phyloP scores from a whole-genome alignment of 2,113 vertebrate species.

The Verasper variegatus region DNA sequence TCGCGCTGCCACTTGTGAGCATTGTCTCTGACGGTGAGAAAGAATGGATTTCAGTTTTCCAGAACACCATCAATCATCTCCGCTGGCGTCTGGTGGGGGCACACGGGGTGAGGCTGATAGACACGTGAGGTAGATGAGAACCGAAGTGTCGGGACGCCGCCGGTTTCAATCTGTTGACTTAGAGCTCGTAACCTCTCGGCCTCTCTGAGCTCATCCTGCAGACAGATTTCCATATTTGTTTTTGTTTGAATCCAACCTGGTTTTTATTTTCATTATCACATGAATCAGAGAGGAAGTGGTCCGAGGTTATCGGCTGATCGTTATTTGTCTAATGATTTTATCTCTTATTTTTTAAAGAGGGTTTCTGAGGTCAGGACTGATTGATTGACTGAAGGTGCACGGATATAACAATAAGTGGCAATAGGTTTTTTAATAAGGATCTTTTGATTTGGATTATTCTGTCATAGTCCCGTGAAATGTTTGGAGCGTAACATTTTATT shows the following conservation, averaged over 20 bases:
- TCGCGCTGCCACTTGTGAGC: conserved; percentile 27
- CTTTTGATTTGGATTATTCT: too few species aligned
- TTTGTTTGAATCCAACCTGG: conserved; percentile 39
- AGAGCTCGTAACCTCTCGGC: conserved; percentile 27
- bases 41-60: conserved; percentile 48
- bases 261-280: conserved; percentile 48
- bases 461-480: too few species aligned
- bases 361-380: background rate
- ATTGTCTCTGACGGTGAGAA: conserved; percentile 35
- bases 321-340: background rate
- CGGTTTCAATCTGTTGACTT: conserved; percentile 46
- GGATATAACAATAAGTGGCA: too few species aligned
- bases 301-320: conserved; percentile 10
- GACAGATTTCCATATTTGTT: conserved; percentile 48
- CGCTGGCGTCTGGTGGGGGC: conserved; percentile 36
- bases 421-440: background rate
- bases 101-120: conserved; percentile 19
- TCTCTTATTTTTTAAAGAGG: background rate
- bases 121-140: conserved; percentile 40
- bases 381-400: background rate
- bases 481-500: too few species aligned
- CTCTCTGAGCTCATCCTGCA: conserved; percentile 28
- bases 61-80: conserved; percentile 47
- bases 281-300: conserved; percentile 30
- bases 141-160: conserved; percentile 27